Base-by-base conservation (phyloP, 1,140 invertebrate species). In the Eufriesea mexicana region DNA sequence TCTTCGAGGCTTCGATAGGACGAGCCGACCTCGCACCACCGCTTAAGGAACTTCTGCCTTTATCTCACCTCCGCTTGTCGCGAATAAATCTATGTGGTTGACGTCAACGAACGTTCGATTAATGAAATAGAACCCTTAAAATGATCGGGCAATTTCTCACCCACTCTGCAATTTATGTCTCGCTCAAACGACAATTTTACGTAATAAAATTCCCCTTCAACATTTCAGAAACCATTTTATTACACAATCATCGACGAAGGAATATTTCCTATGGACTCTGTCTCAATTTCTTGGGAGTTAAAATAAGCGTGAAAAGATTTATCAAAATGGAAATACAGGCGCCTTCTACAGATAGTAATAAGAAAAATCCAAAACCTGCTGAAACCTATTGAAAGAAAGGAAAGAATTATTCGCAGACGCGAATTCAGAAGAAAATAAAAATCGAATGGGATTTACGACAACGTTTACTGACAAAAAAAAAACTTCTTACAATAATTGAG, bases 401-500 rank as follows among this genome's bases (percentile, higher is more conserved):
- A 25, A 5, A 25, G 25, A 35, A 61, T 14, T 28, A 1, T 14
- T 68, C 16, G 2, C 14, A 25, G 16, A 45, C 8, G 28, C 0
- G 10, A 35, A 35, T 25, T 0, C 5, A 16, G 2, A 2, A 5
- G 49, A 25, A 28, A 73, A 45, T 14, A n/a, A 75, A 1, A 42
- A 12, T 16, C 8, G 7, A 4, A 2, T 45, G n/a, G 49, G n/a
- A 66, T 81, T 87, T 87, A 86, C 73, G 79, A 90, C 86, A 91
- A 91, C 86, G 88, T 92, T 91, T 91, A 92, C 89, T 92, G 89
- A 91, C 86, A 62, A 89, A 88, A 90, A 74, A 66, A 67, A 72
- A 62, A 83, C 16, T 85, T 72, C 80, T 85, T 90, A 90, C 77
- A 88, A 72, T 88, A 88, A 25, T 81, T 86, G 86, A 85, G 84